A percentile compares a stretch with the other conserved stretches of the same genome.
Evolutionary conservation across 2,888 invertebrate genomes (phyloP).

Genomic region (Yponomeuta cagnagella): DNA sequence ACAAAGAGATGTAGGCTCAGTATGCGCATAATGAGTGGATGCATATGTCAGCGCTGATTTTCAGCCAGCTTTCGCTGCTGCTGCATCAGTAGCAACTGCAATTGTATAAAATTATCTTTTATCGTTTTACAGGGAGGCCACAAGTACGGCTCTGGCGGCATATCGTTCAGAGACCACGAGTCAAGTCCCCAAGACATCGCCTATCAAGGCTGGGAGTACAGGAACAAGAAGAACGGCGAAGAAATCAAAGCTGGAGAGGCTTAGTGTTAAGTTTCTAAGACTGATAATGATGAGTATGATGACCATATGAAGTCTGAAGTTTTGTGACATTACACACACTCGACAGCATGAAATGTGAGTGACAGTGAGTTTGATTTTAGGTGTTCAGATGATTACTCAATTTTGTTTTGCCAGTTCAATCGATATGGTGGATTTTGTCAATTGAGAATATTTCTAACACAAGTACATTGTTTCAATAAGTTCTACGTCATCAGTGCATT

Average conservation of each 20-base stretch:
- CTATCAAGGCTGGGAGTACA: slow-evolving; percentile 84
- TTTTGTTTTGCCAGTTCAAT: not conserved
- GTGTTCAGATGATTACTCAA: not conserved
- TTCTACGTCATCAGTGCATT: too few relatives aligned
- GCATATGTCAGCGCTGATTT: too few relatives aligned
- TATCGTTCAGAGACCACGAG: slow-evolving; percentile 79
- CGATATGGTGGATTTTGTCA: too few relatives aligned
- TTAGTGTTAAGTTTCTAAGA: slow-evolving; percentile 35
- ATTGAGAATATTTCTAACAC: too few relatives aligned
- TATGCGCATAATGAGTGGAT: too few relatives aligned
- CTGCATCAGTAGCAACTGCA: too few relatives aligned
- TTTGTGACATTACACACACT: not conserved
- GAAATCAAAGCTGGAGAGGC: slow-evolving; percentile 62
- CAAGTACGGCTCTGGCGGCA: slow-evolving; percentile 59
- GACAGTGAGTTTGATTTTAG: too few relatives aligned
- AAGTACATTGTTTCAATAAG: too few relatives aligned
- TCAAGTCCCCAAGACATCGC: slow-evolving; percentile 77
- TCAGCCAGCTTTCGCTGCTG: too few relatives aligned
- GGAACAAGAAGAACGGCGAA: slow-evolving; percentile 70
- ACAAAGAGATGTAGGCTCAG: too few relatives aligned
- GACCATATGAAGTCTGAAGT: not conserved
- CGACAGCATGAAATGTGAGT: not conserved
- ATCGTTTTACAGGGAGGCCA: slow-evolving; percentile 41
- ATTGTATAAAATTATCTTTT: not conserved
- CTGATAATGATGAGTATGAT: not conserved